Base-by-base conservation (phyloP, 2,888 invertebrate genomes). In the Xylophagus ater region DNA sequence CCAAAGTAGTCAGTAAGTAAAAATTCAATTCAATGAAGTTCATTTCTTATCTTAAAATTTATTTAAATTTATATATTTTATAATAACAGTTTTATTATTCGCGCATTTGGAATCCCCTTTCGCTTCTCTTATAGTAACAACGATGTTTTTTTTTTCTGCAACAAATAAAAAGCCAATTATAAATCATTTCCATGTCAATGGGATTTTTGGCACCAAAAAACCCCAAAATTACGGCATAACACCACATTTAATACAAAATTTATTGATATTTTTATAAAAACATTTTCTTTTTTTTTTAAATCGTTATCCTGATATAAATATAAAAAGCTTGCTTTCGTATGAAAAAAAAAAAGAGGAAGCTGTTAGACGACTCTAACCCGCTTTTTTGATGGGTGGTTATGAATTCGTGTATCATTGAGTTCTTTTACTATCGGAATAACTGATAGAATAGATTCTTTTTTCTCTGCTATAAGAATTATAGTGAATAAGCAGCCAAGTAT, bases 1-100 rank as follows among this genome's bases (percentile, higher is more conserved):
- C 45, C 58, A 60, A 52, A 53, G 64, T 63, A 51, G 61, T 57
- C 57, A 37, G 46, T 48, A 45, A 45, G 47, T 47, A 37, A 19
- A 34, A 35, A 13, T 35, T 40, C 35, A 10, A 29, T 29, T 29
- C 29, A 29, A 24, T 23, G n/a, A 20, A 28, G 20, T 40, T 29
- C 21, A 19, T 23, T 21, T 19, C 26, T 39, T 39, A 39, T 39
- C 39, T 18, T 18, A 38, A n/a, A n/a, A n/a, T n/a, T 39, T 39
- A 39, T 39, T 39, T 33, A 39, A 39, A 39, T 39, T 39, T 39
- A 39, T 39, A 33, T 33, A 39, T 26, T 13, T 13, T 26, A 25
- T 15, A 26, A 25, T n/a, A 15, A 10, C 33, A 26, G 39, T 19
- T 33, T 25, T 31, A 32, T 34, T 24, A 26, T 32, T 32, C 19